phyloP scores from a whole-genome alignment of 2,797 vertebrate genomes.

The Vireo griseus region DNA sequence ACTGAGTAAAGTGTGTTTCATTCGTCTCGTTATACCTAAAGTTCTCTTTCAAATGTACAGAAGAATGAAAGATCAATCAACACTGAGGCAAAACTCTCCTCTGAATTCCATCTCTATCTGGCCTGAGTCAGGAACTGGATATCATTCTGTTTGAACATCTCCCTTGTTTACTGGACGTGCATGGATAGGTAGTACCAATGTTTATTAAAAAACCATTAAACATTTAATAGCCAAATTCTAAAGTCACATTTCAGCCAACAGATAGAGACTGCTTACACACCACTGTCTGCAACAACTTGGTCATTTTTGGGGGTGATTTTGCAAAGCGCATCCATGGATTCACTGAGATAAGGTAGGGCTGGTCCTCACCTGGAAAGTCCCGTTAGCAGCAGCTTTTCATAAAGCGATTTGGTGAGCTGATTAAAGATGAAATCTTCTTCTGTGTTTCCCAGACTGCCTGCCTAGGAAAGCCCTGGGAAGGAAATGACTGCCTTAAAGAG shows the following conservation, averaged over 20 bases:
- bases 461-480: neutral
- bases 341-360: neutral
- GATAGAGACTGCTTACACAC: neutral
- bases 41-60: neutral
- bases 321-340: neutral
- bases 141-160: neutral
- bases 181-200: neutral
- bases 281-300: rapidly evolving
- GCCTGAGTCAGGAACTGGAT: neutral
- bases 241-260: neutral
- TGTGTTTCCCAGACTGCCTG: neutral
- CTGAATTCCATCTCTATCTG: neutral
- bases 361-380: neutral
- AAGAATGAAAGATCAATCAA: neutral
- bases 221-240: neutral
- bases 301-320: neutral
- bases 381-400: neutral
- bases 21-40: neutral
- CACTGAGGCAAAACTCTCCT: neutral
- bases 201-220: neutral
- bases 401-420: neutral
- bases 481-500: neutral
- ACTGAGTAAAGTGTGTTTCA: neutral
- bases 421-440: neutral
- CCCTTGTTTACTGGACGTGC: neutral